Base-by-base conservation (phyloP, 2,888 invertebrate species). In the Pharmacophagus antenor region DNA sequence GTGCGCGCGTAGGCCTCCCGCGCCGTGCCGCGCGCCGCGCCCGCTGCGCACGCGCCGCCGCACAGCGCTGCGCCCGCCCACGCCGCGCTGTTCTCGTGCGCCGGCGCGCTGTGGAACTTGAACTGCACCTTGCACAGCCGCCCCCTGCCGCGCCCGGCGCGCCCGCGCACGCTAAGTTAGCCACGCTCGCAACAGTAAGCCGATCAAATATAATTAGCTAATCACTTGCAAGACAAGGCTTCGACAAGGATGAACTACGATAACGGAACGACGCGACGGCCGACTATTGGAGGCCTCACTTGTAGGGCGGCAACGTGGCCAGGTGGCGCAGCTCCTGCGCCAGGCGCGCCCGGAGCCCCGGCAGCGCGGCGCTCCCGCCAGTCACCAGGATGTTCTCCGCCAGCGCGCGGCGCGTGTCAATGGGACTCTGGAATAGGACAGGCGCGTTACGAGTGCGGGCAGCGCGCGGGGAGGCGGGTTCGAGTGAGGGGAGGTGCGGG, bases 331-430 rank as follows among this genome's bases (percentile, higher is more conserved):
- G 88, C 84, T 99, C 99, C 1, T 93, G 87, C 66, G 94, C 93
- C 1, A 99, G 90, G 56, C 99, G 93, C 21, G 95, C 92, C 72
- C 93, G 92, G 70, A 99, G 94, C 0, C 99, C 99, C 57, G 95
- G 94, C 65, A 96, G 88, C 93, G 95, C 95, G 0, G 95, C 92
- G 1, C 95, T 95, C 12, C 99, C 99, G 37, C 99, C 99, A 58
- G 95, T 93, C 20, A 99, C 85, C 58, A 99, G 88, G 67, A 99
- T 93, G 84, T 96, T 97, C 78, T 94, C 95, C 0, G 97, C 95
- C 44, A 99, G 88, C 52, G 91, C 90, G 57, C 92, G 92, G 15
- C 98, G 92, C 63, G 94, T 93, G 89, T 99, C 98, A 22, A 97
- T 91, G 0, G 97, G 96, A 69, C 97, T 95, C 1, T 94, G 93